Conservation (phyloP, 1,140 invertebrate species). For the Saxidomus purpurata region DNA sequence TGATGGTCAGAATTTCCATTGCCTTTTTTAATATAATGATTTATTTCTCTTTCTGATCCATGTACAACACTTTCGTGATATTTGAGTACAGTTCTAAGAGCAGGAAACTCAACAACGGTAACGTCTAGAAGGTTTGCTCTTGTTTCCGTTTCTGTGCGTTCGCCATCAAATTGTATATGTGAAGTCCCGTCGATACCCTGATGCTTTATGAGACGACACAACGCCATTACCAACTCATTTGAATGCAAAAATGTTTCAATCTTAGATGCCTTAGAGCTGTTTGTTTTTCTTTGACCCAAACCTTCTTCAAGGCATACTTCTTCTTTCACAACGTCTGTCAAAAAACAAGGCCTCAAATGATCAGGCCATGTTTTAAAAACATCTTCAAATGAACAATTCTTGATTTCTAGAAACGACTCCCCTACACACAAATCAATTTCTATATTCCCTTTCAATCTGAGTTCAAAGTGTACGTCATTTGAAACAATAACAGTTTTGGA, state of each 20-base stretch:
- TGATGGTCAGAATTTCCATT: not conserved
- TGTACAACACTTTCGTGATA: slow-evolving; percentile 9
- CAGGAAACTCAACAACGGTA: not conserved
- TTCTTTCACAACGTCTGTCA: slow-evolving; percentile 19
- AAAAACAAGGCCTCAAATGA: not conserved
- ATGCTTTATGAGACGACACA: slow-evolving; percentile 28
- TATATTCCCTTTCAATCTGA: not conserved
- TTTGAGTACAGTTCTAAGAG: slow-evolving; percentile 2
- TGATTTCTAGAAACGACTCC: not conserved
- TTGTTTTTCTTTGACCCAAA: no score
- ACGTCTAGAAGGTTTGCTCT: not conserved
- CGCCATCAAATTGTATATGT: not conserved
- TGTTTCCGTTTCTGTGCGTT: slow-evolving; percentile 1
- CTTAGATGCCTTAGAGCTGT: not conserved
- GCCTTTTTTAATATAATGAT: not conserved
- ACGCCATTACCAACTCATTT: not conserved
- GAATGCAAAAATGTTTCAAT: slow-evolving; percentile 31
- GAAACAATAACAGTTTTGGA: slow-evolving; percentile 14
- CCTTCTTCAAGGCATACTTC: not conserved
- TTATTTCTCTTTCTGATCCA: slow-evolving; percentile 16
- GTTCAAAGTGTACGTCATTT: not conserved
- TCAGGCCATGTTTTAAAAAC: not conserved
- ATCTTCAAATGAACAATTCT: not conserved
- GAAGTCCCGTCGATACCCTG: not conserved
- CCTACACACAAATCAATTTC: slow-evolving; percentile 3